phyloP scores from a whole-genome alignment of 2,797 vertebrate genomes.

The Pogonophryne albipinna region DNA sequence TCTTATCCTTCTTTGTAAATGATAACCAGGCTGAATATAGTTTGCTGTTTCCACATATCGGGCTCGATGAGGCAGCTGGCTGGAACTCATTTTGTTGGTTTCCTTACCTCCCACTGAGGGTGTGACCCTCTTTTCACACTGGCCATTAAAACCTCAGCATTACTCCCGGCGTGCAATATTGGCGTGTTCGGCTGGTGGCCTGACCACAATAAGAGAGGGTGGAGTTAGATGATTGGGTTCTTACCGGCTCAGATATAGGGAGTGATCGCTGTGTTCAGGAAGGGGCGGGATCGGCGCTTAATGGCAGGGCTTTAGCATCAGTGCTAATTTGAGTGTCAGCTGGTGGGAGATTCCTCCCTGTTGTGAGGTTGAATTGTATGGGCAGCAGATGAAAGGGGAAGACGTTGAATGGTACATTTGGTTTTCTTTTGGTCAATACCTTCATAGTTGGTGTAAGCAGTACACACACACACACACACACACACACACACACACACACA shows the following conservation, averaged over 20 bases:
- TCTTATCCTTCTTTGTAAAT: conserved; percentile 30
- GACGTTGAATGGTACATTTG: conserved; percentile 64
- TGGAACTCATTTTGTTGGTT: conserved; percentile 69
- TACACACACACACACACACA: conserved; percentile 34
- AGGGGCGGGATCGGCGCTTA: conserved; percentile 49
- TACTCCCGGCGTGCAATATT: conserved; percentile 68
- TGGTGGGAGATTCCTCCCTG: conserved; percentile 73
- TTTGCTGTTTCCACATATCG: conserved; percentile 41
- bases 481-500: neutral
- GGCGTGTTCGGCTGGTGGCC: conserved; percentile 69
- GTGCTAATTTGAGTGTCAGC: conserved; percentile 79
- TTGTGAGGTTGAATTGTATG: conserved; percentile 72
- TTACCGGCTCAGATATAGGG: conserved; percentile 43
- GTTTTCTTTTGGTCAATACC: conserved; percentile 61
- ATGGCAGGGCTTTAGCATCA: conserved; percentile 63
- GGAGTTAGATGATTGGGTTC: conserved; percentile 67
- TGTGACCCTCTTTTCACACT: conserved; percentile 75
- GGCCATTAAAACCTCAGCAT: conserved; percentile 77
- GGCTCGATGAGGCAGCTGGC: conserved; percentile 55
- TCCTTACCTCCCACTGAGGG: conserved; percentile 71
- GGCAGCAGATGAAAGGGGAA: conserved; percentile 72
- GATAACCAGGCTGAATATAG: conserved; percentile 21
- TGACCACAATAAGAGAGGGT: conserved; percentile 58
- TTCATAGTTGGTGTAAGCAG: conserved; percentile 37
- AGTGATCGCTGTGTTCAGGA: conserved; percentile 54